Evolutionary conservation across 2,797 vertebrate genomes (phyloP), one percentile per base, ranked within the genome.

Genomic region (Gymnoscopelus microlampas): DNA sequence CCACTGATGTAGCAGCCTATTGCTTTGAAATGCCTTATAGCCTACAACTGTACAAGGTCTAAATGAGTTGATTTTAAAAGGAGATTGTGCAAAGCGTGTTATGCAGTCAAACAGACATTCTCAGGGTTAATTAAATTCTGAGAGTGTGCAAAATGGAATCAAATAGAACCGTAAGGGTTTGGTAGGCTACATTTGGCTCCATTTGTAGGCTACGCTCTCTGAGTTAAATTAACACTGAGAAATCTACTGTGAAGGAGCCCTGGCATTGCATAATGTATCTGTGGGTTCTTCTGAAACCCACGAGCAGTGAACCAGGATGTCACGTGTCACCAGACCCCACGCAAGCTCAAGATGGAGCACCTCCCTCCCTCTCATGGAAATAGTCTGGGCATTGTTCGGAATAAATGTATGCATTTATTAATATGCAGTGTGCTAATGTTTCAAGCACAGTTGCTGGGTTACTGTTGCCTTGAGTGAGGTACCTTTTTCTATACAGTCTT

Each of bases 401-500:
- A 19, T 69, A 68, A 61, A 81, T 63, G 23, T 70, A 70, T 80
- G 78, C 77, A 81, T 87, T 82, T 82, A 86, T 80, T 76, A 80
- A 77, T 73, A 76, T 66, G 24, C 56, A 24, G 2, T 58, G 70
- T 82, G 79, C 71, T 70, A 59, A 70, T 81, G 77, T 82, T 83
- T 87, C 74, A 77, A 71, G 35, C 82, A 87, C 89, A 93, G 94
- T 95, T 95, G 93, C 94, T 89, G 93, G 92, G 94, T 89, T 92
- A 90, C 92, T 88, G 93, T 93, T 94, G 93, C 94, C 63, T 80
- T 78, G 82, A 73, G 82, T 80, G 87, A 71, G 6, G 39, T 44
- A 44, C 39, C 39, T 2, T 44, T 44, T 44, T 44, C 66, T 66
- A 79, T 49, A 69, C 72, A 77, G 78, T 32, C 60, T 66, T 78